Percentiles rank a stretch among this genome's conserved stretches.
Conservation (phyloP, 2,888 invertebrate species). For the Lepeophtheirus nordmannii region DNA sequence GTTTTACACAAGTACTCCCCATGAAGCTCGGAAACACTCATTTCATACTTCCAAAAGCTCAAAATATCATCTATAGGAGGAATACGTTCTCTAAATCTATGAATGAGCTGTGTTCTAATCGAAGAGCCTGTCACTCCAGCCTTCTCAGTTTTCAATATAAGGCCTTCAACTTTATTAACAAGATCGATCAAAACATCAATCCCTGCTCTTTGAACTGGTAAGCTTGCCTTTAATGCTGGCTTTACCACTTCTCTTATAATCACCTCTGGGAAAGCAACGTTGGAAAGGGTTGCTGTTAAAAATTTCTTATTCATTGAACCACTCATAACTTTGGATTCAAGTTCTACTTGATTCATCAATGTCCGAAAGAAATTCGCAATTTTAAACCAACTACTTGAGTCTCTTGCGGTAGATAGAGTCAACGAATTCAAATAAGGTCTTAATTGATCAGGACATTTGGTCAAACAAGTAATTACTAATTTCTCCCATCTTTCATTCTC, state of each 20-base stretch:
- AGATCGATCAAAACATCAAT: background rate
- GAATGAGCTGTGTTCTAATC: background rate
- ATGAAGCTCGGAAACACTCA: background rate
- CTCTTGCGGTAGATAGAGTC: background rate
- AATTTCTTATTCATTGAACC: background rate
- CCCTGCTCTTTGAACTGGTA: slow-evolving; percentile 5
- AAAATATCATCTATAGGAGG: background rate
- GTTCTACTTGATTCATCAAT: background rate
- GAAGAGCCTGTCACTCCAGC: background rate
- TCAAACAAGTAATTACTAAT: background rate
- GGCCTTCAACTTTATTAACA: background rate
- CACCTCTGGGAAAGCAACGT: background rate
- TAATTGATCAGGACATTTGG: slow-evolving; percentile 15
- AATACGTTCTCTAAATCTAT: background rate
- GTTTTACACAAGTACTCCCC: slow-evolving; percentile 2
- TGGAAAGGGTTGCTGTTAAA: background rate
- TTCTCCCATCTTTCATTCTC: background rate
- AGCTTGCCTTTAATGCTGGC: background rate
- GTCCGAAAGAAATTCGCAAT: background rate
- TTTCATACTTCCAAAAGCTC: slow-evolving; percentile 3
- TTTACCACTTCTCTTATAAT: slow-evolving; percentile 6
- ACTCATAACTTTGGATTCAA: background rate
- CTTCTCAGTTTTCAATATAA: background rate
- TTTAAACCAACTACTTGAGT: background rate
- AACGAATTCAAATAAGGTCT: slow-evolving; percentile 9